These are phyloP conservation scores for Scortum barcoo DNA, from an alignment of 2,113 vertebrate species.

Conservation along the genomic window DNA sequence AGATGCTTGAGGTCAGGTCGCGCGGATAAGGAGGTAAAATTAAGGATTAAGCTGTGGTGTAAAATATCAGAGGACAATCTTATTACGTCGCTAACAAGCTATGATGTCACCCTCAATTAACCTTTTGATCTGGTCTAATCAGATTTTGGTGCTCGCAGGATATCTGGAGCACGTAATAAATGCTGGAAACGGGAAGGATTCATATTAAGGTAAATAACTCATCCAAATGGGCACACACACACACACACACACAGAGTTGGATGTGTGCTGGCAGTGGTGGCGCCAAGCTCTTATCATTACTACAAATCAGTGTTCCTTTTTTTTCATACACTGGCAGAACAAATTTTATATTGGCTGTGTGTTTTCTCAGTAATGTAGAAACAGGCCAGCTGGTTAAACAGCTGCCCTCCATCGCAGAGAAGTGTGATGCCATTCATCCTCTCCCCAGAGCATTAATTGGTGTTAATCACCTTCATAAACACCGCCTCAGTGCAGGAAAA, in stretches of 20 bases:
- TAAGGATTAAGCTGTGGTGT: constrained; percentile 36
- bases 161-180: constrained; percentile 37
- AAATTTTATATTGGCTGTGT: background rate
- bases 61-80: constrained; percentile 45
- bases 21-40: background rate
- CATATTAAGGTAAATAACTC: constrained; percentile 22
- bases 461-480: constrained; percentile 34
- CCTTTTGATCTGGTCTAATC: constrained; percentile 45
- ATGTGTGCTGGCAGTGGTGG: background rate
- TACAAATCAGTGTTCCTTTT: background rate
- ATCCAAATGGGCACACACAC: constrained; percentile 20
- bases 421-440: constrained; percentile 10
- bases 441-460: constrained; percentile 14
- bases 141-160: constrained; percentile 38
- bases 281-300: constrained; percentile 25
- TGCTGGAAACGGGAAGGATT: constrained; percentile 7
- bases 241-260: background rate
- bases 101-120: constrained; percentile 57
- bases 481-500: background rate
- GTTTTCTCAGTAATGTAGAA: background rate
- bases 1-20: constrained; percentile 35
- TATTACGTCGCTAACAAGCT: constrained; percentile 25
- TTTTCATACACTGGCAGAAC: background rate
- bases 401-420: constrained; percentile 5
- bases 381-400: constrained; percentile 22